Evolutionary conservation across 2,113 vertebrate species (phyloP).

Genomic region (Protomyctophum bolini): DNA sequence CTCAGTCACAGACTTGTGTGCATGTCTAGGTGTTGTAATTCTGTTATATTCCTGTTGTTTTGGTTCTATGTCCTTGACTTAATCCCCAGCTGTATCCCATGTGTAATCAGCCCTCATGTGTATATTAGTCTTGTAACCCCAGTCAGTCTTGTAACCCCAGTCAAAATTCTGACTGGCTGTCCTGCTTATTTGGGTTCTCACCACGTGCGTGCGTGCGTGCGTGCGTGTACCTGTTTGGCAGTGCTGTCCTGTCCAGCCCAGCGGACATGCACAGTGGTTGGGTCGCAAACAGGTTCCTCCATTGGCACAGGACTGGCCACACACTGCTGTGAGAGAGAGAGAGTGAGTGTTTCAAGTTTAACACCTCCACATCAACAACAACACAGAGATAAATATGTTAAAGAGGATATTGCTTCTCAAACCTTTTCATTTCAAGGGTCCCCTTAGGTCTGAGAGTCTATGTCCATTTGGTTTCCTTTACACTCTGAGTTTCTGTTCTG

Average conservation of each 20-base stretch:
- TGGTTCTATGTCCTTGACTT: not conserved
- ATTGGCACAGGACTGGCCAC: slow-evolving; percentile 81
- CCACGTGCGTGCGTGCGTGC: slow-evolving; percentile 4
- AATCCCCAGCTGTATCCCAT: not conserved
- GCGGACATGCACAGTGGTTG: slow-evolving; percentile 79
- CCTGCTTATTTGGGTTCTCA: too few relatives aligned
- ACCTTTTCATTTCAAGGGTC: too few relatives aligned
- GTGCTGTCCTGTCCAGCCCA: slow-evolving; percentile 82
- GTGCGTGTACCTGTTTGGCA: slow-evolving; percentile 85
- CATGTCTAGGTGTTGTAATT: not conserved
- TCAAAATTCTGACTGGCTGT: too few relatives aligned
- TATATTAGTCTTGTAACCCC: not conserved
- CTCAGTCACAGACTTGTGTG: not conserved
- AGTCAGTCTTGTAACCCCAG: too few relatives aligned
- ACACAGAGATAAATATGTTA: not conserved
- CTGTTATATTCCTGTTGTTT: too few relatives aligned
- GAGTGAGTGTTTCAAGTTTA: not conserved
- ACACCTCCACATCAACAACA: slow-evolving; percentile 3
- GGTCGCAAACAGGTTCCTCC: slow-evolving; percentile 84
- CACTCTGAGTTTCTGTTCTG: too few relatives aligned
- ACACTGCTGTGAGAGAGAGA: slow-evolving; percentile 76
- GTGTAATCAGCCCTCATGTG: too few relatives aligned
- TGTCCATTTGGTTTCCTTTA: too few relatives aligned
- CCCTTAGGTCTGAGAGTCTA: too few relatives aligned
- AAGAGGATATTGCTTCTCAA: too few relatives aligned